phyloP scores from a whole-genome alignment of 2,797 vertebrate species.

The Trachurus trachurus region DNA sequence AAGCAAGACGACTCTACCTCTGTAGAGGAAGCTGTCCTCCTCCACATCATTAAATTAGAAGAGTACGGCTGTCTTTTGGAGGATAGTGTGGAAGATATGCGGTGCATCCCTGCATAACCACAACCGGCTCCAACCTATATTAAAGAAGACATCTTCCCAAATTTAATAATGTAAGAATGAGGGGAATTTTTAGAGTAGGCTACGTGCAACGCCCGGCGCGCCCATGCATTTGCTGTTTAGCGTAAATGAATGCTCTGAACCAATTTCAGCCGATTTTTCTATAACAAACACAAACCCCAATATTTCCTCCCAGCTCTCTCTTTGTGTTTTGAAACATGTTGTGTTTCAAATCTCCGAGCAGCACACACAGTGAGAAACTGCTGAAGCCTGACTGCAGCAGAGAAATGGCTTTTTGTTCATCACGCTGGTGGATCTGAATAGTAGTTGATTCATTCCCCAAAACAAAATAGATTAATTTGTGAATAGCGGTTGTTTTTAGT shows the following conservation, averaged over 20 bases:
- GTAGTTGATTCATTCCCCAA: background rate
- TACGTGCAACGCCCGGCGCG: slow-evolving; percentile 20
- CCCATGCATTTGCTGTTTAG: slow-evolving; percentile 13
- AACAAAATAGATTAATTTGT: slow-evolving; percentile 8
- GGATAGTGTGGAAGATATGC: slow-evolving; percentile 53
- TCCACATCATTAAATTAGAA: slow-evolving; percentile 75
- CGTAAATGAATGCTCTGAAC: slow-evolving; percentile 31
- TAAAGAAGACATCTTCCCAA: slow-evolving; percentile 24
- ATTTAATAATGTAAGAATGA: slow-evolving; percentile 11
- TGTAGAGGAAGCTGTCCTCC: slow-evolving; percentile 71
- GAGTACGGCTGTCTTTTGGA: slow-evolving; percentile 47
- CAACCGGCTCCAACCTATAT: slow-evolving; percentile 21
- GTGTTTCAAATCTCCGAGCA: slow-evolving; percentile 20
- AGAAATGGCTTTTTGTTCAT: slow-evolving; percentile 10
- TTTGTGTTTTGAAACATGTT: slow-evolving; percentile 25
- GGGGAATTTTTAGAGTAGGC: background rate
- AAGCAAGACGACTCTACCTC: slow-evolving; percentile 28
- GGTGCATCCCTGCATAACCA: slow-evolving; percentile 45
- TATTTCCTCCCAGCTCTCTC: slow-evolving; percentile 12
- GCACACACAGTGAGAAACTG: slow-evolving; percentile 5
- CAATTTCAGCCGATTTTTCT: slow-evolving; percentile 38
- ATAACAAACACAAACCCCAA: background rate
- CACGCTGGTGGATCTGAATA: background rate
- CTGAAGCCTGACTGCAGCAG: slow-evolving; percentile 8
- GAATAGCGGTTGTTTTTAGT: background rate